Conservation (phyloP, 2,797 vertebrate species). For the Pitangus sulphuratus region DNA sequence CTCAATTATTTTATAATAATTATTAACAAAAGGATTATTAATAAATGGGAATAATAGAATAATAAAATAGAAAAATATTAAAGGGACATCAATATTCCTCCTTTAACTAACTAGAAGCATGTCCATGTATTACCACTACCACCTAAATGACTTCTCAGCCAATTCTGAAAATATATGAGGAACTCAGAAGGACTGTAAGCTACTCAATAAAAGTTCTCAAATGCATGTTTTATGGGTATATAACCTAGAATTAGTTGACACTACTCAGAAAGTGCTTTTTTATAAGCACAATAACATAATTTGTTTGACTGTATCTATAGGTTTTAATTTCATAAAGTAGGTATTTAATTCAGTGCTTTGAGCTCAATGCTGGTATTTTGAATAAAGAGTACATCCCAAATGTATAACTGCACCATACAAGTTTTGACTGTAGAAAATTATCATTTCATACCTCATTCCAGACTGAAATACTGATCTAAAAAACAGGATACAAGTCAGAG, state of each 20-base stretch:
- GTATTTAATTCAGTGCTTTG: neutral
- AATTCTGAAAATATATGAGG: neutral
- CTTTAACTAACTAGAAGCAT: neutral
- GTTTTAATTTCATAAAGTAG: neutral
- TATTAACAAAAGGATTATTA: neutral
- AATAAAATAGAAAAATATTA: neutral
- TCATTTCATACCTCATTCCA: neutral
- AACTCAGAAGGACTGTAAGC: neutral
- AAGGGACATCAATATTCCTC: neutral
- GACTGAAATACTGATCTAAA: neutral
- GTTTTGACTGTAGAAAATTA: neutral
- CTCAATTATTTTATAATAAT: neutral
- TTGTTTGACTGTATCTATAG: neutral
- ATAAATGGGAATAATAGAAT: neutral
- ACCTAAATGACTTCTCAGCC: neutral
- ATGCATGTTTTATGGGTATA: neutral
- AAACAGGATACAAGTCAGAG: neutral
- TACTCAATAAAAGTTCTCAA: neutral
- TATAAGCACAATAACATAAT: neutral
- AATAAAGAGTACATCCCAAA: neutral
- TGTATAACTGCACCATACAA: neutral
- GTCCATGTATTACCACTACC: accelerated
- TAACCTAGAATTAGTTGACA: neutral
- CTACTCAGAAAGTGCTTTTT: neutral
- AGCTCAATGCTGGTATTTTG: neutral